These are phyloP conservation scores for Drosophila ogumai DNA, from an alignment of 1,140 invertebrate species.

Conservation along the genomic window DNA sequence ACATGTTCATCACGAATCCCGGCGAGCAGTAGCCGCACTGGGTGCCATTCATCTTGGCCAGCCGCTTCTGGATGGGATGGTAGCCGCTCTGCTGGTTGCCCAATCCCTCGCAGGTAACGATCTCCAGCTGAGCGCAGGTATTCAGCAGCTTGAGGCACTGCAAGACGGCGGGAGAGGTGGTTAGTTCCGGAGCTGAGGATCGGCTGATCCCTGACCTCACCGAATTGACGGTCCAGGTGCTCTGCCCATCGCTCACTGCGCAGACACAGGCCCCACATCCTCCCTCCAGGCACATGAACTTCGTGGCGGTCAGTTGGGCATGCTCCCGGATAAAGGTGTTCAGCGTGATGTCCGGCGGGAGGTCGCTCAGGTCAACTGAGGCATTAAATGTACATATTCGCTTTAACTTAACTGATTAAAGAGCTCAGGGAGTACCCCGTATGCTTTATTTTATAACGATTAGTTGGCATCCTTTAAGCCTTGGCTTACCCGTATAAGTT, in stretches of 20 bases:
- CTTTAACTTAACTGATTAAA: not conserved
- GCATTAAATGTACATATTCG: not conserved
- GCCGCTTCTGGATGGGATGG: constrained; percentile 88
- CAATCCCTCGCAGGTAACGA: constrained; percentile 92
- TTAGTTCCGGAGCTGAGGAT: constrained; percentile 6
- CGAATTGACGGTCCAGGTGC: constrained; percentile 90
- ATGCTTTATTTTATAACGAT: not conserved
- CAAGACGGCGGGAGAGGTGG: constrained; percentile 1
- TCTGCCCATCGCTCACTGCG: constrained; percentile 86
- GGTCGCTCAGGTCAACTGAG: constrained; percentile 64
- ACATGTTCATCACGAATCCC: constrained; percentile 95
- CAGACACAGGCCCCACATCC: constrained; percentile 94
- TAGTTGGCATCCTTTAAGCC: not conserved
- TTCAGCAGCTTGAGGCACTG: constrained; percentile 90
- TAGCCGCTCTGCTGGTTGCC: constrained; percentile 89
- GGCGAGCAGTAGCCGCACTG: constrained; percentile 94
- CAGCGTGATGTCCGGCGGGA: constrained; percentile 86
- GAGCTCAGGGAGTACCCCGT: no score
- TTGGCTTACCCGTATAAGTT: constrained; percentile 77
- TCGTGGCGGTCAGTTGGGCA: constrained; percentile 90
- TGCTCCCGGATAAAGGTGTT: constrained; percentile 89
- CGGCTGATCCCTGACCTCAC: constrained; percentile 84
- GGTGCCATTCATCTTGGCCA: constrained; percentile 90
- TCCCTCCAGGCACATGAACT: constrained; percentile 93
- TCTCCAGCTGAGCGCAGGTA: constrained; percentile 90